Evolutionary conservation across 2,797 vertebrate genomes (phyloP), one percentile per base, ranked within the genome.

Genomic region (Eleutherodactylus coqui): DNA sequence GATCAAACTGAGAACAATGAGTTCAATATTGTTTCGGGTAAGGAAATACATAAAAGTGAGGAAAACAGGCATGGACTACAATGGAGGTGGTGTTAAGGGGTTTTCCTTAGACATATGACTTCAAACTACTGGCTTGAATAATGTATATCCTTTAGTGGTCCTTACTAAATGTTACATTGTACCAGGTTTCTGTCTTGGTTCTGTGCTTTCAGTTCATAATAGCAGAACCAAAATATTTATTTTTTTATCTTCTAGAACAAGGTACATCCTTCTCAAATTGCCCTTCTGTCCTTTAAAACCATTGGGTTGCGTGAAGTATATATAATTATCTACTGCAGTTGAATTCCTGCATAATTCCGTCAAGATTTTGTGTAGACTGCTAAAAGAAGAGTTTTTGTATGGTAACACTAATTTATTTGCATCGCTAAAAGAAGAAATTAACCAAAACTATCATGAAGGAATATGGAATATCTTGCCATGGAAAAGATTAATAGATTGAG

Each of bases 1-100:
- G 32, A 43, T 62, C 36, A 58, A 64, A 45, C 38, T 45, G 55
- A 43, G 51, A 79, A 73, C 34, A 73, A 82, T n/a, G 24, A 72
- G 2, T 72, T 73, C 47, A 73, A 82, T 43, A 21, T 29, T n/a
- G 32, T 72, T 7, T 53, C 17, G 11, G 64, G 32, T 2, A 11
- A 53, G 19, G 32, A 21, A 34, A 51, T 64, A 67, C 43, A 10
- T 43, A 41, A 47, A 45, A 64, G n/a, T 64, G 43, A 69, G 60
- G 0, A 36, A 67, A 70, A 69, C 27, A 51, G 29, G 64, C 47
- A n/a, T 13, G 34, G 32, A 49, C 45, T 69, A 32, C n/a, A 81
- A 81, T 51, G 62, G 10, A 49, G 21, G n/a, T 14, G 17, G 34
- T 55, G 75, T 51, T 53, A 21, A 55, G 47, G 24, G 29, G 19